A percentile compares a stretch with the other conserved stretches of the same genome.
Evolutionary conservation across 2,888 invertebrate species (phyloP).

Genomic region (Anagyrus pseudococci): DNA sequence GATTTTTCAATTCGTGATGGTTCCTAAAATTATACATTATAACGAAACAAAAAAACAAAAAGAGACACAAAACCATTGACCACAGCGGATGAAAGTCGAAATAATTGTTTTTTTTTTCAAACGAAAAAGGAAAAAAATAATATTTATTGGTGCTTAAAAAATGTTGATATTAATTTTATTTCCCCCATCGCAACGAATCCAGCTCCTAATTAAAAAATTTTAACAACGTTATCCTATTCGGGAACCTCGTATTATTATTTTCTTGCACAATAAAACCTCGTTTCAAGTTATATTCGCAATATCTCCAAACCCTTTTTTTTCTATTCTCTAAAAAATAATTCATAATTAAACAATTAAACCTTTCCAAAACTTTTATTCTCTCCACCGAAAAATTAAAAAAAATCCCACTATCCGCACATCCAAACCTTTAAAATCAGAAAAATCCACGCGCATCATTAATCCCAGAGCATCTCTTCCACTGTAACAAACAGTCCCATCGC

Average conservation of each 20-base stretch:
- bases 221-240: not conserved
- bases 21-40: constrained; percentile 18
- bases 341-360: too few species aligned
- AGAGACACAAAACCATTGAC: too few species aligned
- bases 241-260: not conserved
- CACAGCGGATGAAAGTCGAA: constrained; percentile 26
- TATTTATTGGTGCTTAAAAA: constrained; percentile 39
- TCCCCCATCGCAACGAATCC: too few species aligned
- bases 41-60: constrained; percentile 5
- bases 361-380: too few species aligned
- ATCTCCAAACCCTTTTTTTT: not conserved
- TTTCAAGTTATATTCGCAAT: not conserved
- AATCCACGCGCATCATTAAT: too few species aligned
- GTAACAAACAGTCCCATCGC: too few species aligned
- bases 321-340: too few species aligned
- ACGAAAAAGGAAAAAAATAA: constrained; percentile 30
- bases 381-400: too few species aligned
- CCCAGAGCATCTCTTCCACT: too few species aligned
- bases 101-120: constrained; percentile 29
- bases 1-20: constrained; percentile 25
- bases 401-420: too few species aligned
- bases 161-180: constrained; percentile 25
- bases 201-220: too few species aligned
- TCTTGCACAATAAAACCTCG: not conserved
- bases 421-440: too few species aligned